Evolutionary conservation across 2,888 invertebrate genomes (phyloP).

Genomic region (Pristionchus entomophagus): DNA sequence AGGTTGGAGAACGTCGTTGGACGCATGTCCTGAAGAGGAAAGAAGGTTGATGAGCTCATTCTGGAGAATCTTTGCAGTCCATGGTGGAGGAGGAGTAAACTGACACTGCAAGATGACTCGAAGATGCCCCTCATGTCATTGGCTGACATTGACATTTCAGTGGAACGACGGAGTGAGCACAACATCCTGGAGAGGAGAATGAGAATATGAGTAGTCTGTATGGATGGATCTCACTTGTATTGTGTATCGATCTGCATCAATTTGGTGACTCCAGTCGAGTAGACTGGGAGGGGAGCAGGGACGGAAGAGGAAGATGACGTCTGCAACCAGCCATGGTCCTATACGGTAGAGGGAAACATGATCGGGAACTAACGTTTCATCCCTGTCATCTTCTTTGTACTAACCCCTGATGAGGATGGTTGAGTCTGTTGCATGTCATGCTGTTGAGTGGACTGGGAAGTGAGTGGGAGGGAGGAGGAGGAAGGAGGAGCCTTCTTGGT

Average conservation of each 20-base stretch:
- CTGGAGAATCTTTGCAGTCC: too few relatives aligned
- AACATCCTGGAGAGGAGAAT: constrained; percentile 45
- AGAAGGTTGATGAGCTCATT: neutral
- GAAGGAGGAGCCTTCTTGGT: neutral
- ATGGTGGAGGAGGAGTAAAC: neutral
- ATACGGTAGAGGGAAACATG: too few relatives aligned
- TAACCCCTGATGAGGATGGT: neutral
- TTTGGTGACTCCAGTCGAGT: constrained; percentile 42
- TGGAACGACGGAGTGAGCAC: constrained; percentile 53
- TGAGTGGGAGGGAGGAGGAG: neutral
- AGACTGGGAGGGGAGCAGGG: constrained; percentile 28
- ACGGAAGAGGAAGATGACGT: neutral
- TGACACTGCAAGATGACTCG: constrained; percentile 41
- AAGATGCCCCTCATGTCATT: constrained; percentile 51
- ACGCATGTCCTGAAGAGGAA: constrained; percentile 43
- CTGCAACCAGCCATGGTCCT: neutral
- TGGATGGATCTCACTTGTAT: constrained; percentile 44
- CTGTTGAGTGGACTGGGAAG: neutral
- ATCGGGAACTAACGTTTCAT: neutral
- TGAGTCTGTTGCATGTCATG: neutral
- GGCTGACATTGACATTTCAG: constrained; percentile 53
- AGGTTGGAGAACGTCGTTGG: constrained; percentile 39
- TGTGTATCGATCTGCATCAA: constrained; percentile 44
- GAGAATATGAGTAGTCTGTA: neutral
- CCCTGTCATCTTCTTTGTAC: neutral